A percentile compares a stretch with the other conserved stretches of the same genome.
These are phyloP conservation scores for Fukomys damarensis DNA, from an alignment of 2,113 vertebrate species.

Conservation along the genomic window DNA sequence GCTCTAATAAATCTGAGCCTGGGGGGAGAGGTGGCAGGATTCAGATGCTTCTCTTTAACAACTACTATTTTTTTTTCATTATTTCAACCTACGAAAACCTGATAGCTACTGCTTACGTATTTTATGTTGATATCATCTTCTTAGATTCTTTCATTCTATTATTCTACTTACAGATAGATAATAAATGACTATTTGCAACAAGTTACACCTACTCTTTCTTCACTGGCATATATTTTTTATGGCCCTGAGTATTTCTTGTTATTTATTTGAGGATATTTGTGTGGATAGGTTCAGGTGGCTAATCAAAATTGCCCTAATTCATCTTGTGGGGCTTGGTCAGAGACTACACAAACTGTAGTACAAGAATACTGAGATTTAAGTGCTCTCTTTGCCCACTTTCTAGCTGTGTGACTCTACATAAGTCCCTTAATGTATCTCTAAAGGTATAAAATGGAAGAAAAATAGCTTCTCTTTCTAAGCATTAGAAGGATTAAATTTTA, in stretches of 20 bases:
- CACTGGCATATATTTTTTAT: not conserved
- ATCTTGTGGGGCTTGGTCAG: not conserved
- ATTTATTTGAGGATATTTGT: not conserved
- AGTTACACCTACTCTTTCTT: not conserved
- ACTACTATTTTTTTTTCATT: not conserved
- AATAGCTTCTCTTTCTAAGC: not conserved
- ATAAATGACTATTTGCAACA: not conserved
- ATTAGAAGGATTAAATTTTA: not conserved
- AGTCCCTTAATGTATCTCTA: not conserved
- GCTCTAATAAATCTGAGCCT: not conserved
- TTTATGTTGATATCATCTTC: not conserved
- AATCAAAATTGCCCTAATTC: not conserved
- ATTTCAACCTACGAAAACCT: slow-evolving; percentile 9
- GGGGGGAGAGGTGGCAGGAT: not conserved
- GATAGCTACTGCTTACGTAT: not conserved
- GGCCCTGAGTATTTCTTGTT: not conserved
- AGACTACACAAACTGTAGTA: not conserved
- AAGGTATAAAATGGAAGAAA: not conserved
- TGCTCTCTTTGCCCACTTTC: not conserved
- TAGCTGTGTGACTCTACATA: not conserved
- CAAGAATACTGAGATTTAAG: not conserved
- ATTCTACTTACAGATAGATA: not conserved
- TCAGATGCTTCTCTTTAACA: not conserved
- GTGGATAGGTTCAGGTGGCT: not conserved
- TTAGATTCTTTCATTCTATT: not conserved